Evolutionary conservation across 2,113 vertebrate species (phyloP).

Genomic region (Vulpes lagopus): DNA sequence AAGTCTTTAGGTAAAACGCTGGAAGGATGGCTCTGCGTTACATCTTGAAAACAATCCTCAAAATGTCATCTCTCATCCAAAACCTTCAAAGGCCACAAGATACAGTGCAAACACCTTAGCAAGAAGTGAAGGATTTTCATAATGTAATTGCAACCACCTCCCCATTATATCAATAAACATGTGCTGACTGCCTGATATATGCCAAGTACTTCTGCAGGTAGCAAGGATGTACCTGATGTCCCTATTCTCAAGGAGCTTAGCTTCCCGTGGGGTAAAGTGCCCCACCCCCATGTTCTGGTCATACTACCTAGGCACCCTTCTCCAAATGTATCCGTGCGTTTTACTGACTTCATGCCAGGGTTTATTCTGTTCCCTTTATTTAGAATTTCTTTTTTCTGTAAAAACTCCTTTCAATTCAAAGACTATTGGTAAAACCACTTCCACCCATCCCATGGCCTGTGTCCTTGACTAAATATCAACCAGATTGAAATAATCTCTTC

Average conservation of each 20-base stretch:
- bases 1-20: not conserved
- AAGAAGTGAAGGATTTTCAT: not conserved
- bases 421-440: not conserved
- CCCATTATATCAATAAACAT: not conserved
- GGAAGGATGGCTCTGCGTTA: not conserved
- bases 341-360: not conserved
- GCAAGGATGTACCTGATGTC: accelerated
- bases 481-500: not conserved
- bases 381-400: not conserved
- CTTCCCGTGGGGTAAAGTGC: not conserved
- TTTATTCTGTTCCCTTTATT: not conserved
- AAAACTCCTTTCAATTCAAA: not conserved
- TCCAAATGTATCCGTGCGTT: not conserved
- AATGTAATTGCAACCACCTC: not conserved
- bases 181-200: accelerated
- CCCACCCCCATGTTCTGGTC: not conserved
- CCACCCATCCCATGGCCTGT: not conserved
- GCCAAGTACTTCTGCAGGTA: not conserved
- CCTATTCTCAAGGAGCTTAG: not conserved
- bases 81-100: not conserved
- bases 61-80: not conserved
- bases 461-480: not conserved
- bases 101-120: not conserved
- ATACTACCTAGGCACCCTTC: not conserved
- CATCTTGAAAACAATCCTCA: not conserved